Evolutionary conservation across 1,140 invertebrate genomes (phyloP).

Genomic region (Drosophila kanapiae): DNA sequence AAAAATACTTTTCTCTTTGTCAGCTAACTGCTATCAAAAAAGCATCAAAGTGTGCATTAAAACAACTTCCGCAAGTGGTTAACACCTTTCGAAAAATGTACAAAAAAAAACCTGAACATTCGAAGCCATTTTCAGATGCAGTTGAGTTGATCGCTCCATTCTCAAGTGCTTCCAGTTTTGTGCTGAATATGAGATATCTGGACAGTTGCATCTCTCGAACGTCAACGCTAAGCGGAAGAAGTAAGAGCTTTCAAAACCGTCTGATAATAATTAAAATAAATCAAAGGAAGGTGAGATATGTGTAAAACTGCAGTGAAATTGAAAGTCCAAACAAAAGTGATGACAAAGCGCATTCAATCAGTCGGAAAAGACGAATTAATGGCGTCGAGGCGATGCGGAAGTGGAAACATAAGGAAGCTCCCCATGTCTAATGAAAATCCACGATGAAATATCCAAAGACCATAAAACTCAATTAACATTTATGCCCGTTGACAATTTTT

Average conservation of each 20-base stretch:
- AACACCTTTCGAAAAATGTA: slow-evolving; percentile 58
- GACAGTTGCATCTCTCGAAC: slow-evolving; percentile 39
- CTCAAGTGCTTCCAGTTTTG: slow-evolving; percentile 57
- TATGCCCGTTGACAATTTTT: slow-evolving; percentile 43
- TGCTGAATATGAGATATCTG: slow-evolving; percentile 32
- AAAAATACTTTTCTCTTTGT: slow-evolving; percentile 46
- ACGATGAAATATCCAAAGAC: slow-evolving; percentile 60
- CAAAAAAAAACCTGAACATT: slow-evolving; percentile 12
- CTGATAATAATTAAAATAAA: slow-evolving; percentile 56
- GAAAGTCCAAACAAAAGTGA: slow-evolving; percentile 54
- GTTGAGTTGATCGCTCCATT: slow-evolving; percentile 28
- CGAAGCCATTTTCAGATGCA: slow-evolving; percentile 41
- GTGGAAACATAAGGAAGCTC: slow-evolving; percentile 55
- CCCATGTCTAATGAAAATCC: slow-evolving; percentile 54
- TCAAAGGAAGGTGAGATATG: background rate
- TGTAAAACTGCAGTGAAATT: slow-evolving; percentile 54
- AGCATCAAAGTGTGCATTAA: slow-evolving; percentile 39
- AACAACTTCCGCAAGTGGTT: slow-evolving; percentile 70
- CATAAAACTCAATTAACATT: slow-evolving; percentile 73
- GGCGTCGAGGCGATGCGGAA: slow-evolving; percentile 47
- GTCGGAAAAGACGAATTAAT: slow-evolving; percentile 9
- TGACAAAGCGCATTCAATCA: slow-evolving; percentile 42
- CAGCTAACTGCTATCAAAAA: slow-evolving; percentile 51
- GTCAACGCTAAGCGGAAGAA: slow-evolving; percentile 59
- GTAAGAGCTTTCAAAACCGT: slow-evolving; percentile 63